Evolutionary conservation across 2,888 invertebrate species (phyloP).

Genomic region (Platycheirus rosarum): DNA sequence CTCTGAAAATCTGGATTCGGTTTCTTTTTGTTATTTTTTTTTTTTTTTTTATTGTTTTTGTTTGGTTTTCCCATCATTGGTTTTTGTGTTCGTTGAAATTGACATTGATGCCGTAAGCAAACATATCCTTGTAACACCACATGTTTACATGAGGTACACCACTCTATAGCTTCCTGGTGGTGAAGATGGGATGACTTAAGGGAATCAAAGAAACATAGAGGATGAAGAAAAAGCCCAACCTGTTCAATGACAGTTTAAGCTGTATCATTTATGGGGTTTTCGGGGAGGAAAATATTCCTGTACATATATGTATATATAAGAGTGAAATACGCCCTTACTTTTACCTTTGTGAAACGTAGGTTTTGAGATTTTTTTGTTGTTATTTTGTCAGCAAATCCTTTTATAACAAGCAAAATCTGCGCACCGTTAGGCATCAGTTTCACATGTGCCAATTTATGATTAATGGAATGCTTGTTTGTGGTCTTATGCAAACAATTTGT

Average conservation of each 20-base stretch:
- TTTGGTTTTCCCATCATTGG: conserved; percentile 27
- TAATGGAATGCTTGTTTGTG: conserved; percentile 45
- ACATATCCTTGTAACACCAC: conserved; percentile 60
- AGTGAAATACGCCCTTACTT: background rate
- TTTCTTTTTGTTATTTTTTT: conserved; percentile 6
- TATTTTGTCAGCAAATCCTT: conserved; percentile 61
- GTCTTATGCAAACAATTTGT: conserved; percentile 5
- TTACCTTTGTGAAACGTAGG: conserved; percentile 10
- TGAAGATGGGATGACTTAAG: conserved; percentile 29
- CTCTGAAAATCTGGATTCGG: conserved; percentile 18
- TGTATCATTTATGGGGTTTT: conserved; percentile 54
- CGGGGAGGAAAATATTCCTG: background rate
- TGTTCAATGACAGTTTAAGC: conserved; percentile 64
- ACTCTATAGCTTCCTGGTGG: conserved; percentile 48
- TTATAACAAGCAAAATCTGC: conserved; percentile 68
- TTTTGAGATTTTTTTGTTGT: conserved; percentile 25
- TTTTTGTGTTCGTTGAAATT: conserved; percentile 46
- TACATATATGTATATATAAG: no score
- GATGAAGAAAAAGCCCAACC: conserved; percentile 11
- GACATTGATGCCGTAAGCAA: conserved; percentile 64
- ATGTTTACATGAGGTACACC: conserved; percentile 58
- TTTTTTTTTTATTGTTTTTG: conserved; percentile 6
- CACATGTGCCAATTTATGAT: conserved; percentile 67
- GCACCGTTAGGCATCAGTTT: conserved; percentile 29
- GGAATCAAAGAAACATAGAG: conserved; percentile 16